Percentiles rank a stretch among this genome's conserved stretches.
phyloP scores from a whole-genome alignment of 2,888 invertebrate species.

The Troilus luridus region DNA sequence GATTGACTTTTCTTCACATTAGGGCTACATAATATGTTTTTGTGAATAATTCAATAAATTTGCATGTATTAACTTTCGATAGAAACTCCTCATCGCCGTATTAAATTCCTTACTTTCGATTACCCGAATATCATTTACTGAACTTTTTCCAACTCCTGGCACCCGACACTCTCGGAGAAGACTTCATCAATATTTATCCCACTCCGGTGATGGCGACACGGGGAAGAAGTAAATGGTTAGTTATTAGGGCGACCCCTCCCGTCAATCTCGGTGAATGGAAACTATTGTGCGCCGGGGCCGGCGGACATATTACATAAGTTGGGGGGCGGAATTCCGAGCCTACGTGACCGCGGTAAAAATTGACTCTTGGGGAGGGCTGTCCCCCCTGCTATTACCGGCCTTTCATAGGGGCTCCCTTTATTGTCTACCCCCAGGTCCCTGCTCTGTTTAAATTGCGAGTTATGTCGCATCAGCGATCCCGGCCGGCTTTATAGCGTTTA shows the following conservation, averaged over 20 bases:
- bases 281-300: constrained; percentile 43
- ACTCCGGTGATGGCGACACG: constrained; percentile 24
- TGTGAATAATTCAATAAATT: too few species aligned
- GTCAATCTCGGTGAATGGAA: constrained; percentile 40
- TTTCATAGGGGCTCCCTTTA: constrained; percentile 46
- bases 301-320: constrained; percentile 53
- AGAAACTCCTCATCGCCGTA: too few species aligned
- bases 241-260: constrained; percentile 3
- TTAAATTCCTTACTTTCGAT: background rate
- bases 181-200: background rate
- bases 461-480: constrained; percentile 42
- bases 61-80: too few species aligned
- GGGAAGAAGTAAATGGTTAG: constrained; percentile 23
- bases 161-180: background rate
- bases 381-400: constrained; percentile 40
- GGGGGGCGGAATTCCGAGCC: background rate
- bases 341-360: constrained; percentile 56
- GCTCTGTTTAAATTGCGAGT: constrained; percentile 45
- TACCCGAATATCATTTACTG: background rate
- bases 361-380: background rate
- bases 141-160: background rate
- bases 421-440: background rate
- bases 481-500: background rate
- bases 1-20: too few species aligned
- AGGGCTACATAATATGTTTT: too few species aligned